Evolutionary conservation across 2,113 vertebrate species (phyloP).

Genomic region (Odobenus rosmarus): DNA sequence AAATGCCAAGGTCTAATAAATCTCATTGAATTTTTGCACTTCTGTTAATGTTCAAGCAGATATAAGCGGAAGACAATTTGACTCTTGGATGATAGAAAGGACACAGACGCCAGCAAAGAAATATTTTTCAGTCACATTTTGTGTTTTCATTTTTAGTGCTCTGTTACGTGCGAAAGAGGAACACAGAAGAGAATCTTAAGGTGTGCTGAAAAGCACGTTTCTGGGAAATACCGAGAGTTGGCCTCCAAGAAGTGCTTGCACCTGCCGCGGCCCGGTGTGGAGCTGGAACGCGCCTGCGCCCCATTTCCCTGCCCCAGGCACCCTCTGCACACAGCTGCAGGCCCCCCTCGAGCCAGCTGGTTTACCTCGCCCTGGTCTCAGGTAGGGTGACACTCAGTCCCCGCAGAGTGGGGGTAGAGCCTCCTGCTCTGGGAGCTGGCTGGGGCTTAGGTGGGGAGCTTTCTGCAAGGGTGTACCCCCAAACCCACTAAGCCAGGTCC

Average conservation of each 20-base stretch:
- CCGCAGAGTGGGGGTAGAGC: fast-evolving
- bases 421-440: neutral
- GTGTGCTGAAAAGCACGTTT: constrained; percentile 90
- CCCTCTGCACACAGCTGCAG: constrained; percentile 42
- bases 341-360: constrained; percentile 84
- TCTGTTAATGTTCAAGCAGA: neutral
- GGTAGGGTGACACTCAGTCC: constrained; percentile 75
- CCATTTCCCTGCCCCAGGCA: constrained; percentile 82
- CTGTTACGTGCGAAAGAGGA: constrained; percentile 89
- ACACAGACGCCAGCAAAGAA: fast-evolving
- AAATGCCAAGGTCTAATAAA: neutral
- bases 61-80: fast-evolving
- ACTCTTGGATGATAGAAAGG: fast-evolving
- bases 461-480: fast-evolving
- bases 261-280: constrained; percentile 85
- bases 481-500: fast-evolving
- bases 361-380: constrained; percentile 91
- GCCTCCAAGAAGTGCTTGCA: constrained; percentile 89
- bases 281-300: constrained; percentile 86
- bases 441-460: neutral
- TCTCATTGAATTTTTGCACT: no score
- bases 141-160: constrained; percentile 85
- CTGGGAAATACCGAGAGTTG: constrained; percentile 90
- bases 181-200: constrained; percentile 88
- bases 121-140: fast-evolving